phyloP scores from a whole-genome alignment of 2,888 invertebrate genomes.

The Penaeus monodon region DNA sequence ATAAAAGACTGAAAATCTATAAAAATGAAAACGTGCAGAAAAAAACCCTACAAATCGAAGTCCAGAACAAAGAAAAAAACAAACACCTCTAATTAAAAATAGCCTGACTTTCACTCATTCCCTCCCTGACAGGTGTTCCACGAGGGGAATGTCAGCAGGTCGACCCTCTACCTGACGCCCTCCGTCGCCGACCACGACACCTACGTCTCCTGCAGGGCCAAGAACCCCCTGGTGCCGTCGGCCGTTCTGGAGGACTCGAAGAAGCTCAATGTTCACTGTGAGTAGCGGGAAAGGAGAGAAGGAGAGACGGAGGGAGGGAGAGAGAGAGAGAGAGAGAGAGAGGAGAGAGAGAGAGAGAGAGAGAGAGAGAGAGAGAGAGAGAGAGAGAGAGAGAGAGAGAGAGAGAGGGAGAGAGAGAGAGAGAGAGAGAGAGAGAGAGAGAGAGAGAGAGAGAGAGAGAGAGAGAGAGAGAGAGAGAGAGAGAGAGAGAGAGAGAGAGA shows the following conservation, averaged over 20 bases:
- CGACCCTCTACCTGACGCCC: slow-evolving; percentile 82
- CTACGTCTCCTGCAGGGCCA: slow-evolving; percentile 83
- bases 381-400: not conserved
- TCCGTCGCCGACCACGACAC: slow-evolving; percentile 83
- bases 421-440: not conserved
- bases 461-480: too few species aligned
- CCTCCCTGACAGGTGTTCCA: slow-evolving; percentile 73
- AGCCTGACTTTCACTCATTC: not conserved
- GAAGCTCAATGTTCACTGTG: slow-evolving; percentile 88
- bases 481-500: too few species aligned
- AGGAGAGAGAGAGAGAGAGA: not conserved
- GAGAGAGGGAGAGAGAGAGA: too few species aligned
- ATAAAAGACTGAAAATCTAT: too few species aligned
- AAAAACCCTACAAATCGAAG: too few species aligned
- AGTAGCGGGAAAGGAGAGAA: slow-evolving; percentile 72
- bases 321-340: not conserved
- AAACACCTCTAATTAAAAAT: too few species aligned
- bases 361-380: not conserved
- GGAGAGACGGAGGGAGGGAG: not conserved
- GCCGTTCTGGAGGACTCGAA: slow-evolving; percentile 81
- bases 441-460: too few species aligned
- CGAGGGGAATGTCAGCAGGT: slow-evolving; percentile 85
- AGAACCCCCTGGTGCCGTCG: slow-evolving; percentile 74
- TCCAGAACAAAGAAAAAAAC: too few species aligned
- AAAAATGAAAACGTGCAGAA: too few species aligned